Percentiles rank a stretch among this genome's conserved stretches.
phyloP scores from a whole-genome alignment of 2,888 invertebrate species.

The Acronicta leporina region DNA sequence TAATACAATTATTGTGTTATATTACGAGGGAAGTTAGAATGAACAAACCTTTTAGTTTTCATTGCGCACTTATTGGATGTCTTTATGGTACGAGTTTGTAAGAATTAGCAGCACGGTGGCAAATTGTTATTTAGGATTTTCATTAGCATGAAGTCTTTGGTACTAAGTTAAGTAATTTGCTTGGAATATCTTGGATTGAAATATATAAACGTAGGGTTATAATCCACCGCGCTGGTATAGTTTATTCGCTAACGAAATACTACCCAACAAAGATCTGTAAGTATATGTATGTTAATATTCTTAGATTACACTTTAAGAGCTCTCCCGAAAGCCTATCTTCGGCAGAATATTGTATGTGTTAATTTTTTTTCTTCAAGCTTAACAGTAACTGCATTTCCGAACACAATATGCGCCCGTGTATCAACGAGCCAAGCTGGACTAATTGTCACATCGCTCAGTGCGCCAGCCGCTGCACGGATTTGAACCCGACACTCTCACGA shows the following conservation, averaged over 20 bases:
- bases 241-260: no score
- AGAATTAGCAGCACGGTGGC: not conserved
- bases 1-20: slow-evolving; percentile 31
- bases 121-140: not conserved
- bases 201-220: no score
- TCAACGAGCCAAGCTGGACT: slow-evolving; percentile 15
- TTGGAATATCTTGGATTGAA: no score
- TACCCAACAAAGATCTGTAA: no score
- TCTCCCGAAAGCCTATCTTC: no score
- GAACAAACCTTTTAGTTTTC: slow-evolving; percentile 9
- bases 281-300: no score
- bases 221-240: no score
- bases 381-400: not conserved
- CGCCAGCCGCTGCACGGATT: slow-evolving; percentile 24
- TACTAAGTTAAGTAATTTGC: no score
- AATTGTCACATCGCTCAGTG: slow-evolving; percentile 43
- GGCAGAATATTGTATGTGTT: no score
- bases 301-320: no score
- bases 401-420: not conserved
- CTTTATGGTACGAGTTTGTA: not conserved
- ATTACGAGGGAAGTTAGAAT: slow-evolving; percentile 23
- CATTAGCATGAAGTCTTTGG: no score
- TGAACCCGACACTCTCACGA: slow-evolving; percentile 21
- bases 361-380: not conserved
- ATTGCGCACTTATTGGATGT: slow-evolving; percentile 1